phyloP scores from a whole-genome alignment of 2,113 vertebrate genomes.

The Ceyx melanurus region DNA sequence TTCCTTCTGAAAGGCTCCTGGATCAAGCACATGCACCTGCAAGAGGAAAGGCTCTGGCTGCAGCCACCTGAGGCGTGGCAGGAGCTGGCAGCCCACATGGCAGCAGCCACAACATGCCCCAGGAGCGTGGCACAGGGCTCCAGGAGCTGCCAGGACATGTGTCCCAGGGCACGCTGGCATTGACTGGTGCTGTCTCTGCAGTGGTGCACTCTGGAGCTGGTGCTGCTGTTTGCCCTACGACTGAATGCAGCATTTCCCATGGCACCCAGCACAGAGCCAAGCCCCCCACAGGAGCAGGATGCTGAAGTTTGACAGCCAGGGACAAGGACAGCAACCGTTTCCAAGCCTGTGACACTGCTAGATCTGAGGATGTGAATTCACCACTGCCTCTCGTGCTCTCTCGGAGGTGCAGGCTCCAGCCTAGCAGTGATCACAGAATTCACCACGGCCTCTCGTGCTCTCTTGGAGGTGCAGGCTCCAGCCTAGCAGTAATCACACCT shows the following conservation, averaged over 20 bases:
- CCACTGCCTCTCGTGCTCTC: accelerated
- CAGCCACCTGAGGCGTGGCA: accelerated
- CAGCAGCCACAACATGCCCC: background rate
- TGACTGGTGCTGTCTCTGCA: background rate
- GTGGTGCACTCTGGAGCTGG: too few relatives aligned
- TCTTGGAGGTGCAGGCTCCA: accelerated
- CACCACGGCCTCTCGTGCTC: background rate
- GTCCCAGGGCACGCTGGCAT: background rate
- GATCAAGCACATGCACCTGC: background rate
- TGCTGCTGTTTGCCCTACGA: background rate
- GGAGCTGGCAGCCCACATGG: background rate
- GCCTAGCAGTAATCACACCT: background rate
- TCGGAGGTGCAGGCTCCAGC: accelerated
- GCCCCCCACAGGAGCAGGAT: background rate
- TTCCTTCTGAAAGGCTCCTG: background rate
- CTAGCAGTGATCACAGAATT: background rate
- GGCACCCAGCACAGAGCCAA: background rate
- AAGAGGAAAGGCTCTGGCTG: background rate
- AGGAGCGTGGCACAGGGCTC: background rate
- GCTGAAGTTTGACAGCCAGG: background rate
- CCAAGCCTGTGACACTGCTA: accelerated
- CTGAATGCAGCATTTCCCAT: accelerated
- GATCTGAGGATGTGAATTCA: background rate
- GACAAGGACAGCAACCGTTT: background rate
- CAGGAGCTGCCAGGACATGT: accelerated